Base-by-base conservation (phyloP, 1,140 invertebrate species). In the Neelides sp. region DNA sequence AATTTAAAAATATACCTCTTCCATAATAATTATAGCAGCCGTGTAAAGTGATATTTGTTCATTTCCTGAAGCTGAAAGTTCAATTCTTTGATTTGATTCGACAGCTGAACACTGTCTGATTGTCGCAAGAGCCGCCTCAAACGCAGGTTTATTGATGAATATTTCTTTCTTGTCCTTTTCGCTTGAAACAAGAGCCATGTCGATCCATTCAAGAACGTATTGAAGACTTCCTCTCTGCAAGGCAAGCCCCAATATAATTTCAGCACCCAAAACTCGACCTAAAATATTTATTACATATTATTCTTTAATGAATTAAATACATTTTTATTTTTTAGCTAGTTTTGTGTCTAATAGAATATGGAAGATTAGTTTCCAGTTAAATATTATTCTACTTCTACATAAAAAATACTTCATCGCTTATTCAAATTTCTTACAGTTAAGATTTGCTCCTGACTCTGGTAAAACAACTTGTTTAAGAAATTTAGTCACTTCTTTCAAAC, bases 141-240 rank as follows among this genome's bases (percentile, higher is more conserved):
- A 45, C 4, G 51, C 55, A 30, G 55, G 48, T 23, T 47, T 52
- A n/a, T 62, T 60, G 30, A 62, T 52, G 52, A 63, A 61, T 32
- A 61, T 42, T 12, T 51, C 45, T 27, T 47, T 40, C 24, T 46
- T 50, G 20, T 58, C 13, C 4, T 53, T 39, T 17, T 34, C 48
- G 32, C 50, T 50, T 19, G 62, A 59, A 54, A 69, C 64, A 32
- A 78, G 62, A 17, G 76, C 76, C 69, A 78, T 72, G 43, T 77
- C 71, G 48, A 80, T 72, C 78, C 78, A 80, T 55, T 79, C 75
- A 15, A 80, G 61, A 3, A 80, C 62, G 64, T 77, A 75, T 22
- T 73, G 61, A 20, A 80, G 66, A n/a, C 76, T 76, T 3, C 78
- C 77, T 53, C 77, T 63, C 64, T 80, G 78, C 24, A 77, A 62